Evolutionary conservation across 2,113 vertebrate genomes (phyloP), one percentile per base, ranked within the genome.

Genomic region (Tachysurus fulvidraco): DNA sequence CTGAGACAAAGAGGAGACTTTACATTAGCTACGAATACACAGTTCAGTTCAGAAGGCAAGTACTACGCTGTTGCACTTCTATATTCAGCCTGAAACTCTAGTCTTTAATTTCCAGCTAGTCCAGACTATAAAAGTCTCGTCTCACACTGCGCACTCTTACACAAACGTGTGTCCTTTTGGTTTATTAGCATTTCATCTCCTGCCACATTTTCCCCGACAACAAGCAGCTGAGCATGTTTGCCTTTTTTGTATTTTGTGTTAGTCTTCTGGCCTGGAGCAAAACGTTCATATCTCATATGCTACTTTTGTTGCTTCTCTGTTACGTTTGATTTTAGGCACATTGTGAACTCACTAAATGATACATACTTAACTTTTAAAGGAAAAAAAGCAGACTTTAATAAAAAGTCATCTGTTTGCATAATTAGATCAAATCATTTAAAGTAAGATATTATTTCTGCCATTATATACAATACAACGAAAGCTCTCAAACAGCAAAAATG

Each of bases 221-320:
- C 88, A 87, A 89, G 87, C 84, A 82, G 84, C 82, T 83, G 84
- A 89, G 91, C 93, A 92, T 93, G 87, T 89, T 88, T 78, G 17
- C 90, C 89, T 50, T 80, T 92, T 62, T 84, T 69, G 19, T 76
- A 25, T 76, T 16, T 57, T 28, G 65, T 89, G 67, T 79, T 74
- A 14, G 9, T 71, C 36, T 10, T 41, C 30, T 71, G 36, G 16
- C 36, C 67, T 41, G 16, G 3, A 16, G 67, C 11, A 14, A 67
- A 30, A 12, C 14, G 12, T 67, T 67, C 28, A 0, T 69, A 1
- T 69, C 65, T 69, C 65, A 36, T 36, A 69, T 69, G 14, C 5
- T 3, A 36, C 6, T 19, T 69, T 19, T 3, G 16, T 10, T 19
- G 67, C 28, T 69, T 69, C 7, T 17, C 28, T 16, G 14, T 69